Evolutionary conservation across 2,797 vertebrate species (phyloP).

Genomic region (Trematocara caparti): DNA sequence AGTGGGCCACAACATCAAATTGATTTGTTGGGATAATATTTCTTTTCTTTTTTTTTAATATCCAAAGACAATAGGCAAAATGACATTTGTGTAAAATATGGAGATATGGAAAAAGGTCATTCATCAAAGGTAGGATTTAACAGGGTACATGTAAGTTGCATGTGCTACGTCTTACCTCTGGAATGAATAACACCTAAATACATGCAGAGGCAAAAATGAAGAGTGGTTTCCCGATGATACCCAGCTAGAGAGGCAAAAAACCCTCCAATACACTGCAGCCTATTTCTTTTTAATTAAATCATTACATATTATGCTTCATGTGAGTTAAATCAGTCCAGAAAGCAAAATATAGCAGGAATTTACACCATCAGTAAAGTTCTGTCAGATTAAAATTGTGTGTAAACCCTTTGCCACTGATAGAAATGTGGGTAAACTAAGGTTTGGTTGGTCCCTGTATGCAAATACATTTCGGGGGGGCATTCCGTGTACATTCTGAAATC

Average conservation of each 20-base stretch:
- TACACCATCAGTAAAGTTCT: background rate
- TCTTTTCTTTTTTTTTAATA: background rate
- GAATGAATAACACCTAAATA: background rate
- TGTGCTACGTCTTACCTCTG: background rate
- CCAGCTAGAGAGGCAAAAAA: background rate
- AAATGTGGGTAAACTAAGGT: background rate
- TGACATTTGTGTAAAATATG: conserved; percentile 6
- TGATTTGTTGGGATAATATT: background rate
- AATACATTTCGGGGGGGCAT: background rate
- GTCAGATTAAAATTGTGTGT: background rate
- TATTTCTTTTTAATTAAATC: background rate
- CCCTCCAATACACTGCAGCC: background rate
- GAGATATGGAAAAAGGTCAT: background rate
- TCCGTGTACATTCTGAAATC: conserved; percentile 20
- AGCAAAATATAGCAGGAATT: background rate
- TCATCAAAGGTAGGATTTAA: background rate
- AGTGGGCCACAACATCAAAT: background rate
- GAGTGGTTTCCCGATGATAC: background rate
- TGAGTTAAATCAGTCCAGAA: background rate
- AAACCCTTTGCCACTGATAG: background rate
- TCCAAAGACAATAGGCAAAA: conserved; percentile 22
- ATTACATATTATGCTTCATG: background rate
- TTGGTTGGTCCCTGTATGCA: background rate
- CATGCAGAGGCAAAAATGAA: background rate
- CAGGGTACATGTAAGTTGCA: background rate